Conservation (phyloP, 2,113 vertebrate species). For the Morone saxatilis region DNA sequence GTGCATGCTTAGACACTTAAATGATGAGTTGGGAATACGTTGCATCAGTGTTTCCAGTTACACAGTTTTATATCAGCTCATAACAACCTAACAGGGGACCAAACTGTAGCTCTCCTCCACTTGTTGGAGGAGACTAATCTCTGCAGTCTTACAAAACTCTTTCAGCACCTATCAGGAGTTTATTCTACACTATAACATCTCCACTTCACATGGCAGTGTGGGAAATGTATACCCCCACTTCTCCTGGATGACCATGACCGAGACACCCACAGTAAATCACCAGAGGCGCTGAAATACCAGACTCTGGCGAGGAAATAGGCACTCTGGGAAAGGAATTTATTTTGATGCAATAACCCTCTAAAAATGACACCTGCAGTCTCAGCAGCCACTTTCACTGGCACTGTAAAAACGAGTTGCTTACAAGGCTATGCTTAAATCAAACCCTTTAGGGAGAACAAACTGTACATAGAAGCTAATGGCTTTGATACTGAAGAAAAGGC, state of each 20-base stretch:
- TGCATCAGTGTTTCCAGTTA: conserved; percentile 3
- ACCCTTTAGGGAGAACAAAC: conserved; percentile 17
- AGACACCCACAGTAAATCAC: conserved; percentile 78
- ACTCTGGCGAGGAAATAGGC: conserved; percentile 73
- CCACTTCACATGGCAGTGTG: conserved; percentile 61
- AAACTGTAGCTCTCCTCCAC: conserved; percentile 24
- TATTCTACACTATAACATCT: conserved; percentile 56
- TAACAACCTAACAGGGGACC: not conserved
- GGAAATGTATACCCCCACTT: conserved; percentile 69
- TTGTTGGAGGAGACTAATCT: conserved; percentile 39
- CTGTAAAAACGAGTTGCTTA: conserved; percentile 36
- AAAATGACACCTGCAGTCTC: conserved; percentile 70
- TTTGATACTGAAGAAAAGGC: conserved; percentile 25
- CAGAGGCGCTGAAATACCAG: conserved; percentile 75
- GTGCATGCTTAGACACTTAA: conserved; percentile 6
- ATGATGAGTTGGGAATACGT: conserved; percentile 12
- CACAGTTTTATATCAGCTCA: not conserved
- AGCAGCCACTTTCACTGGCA: conserved; percentile 36
- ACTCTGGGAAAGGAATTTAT: conserved; percentile 80
- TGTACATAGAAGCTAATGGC: not conserved
- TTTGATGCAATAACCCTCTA: conserved; percentile 69
- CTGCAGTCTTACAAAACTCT: conserved; percentile 48
- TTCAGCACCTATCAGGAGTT: conserved; percentile 61
- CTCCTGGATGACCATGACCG: conserved; percentile 70
- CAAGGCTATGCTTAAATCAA: conserved; percentile 11